Conservation (phyloP, 2,113 vertebrate species). For the Oncorhynchus kisutch region DNA sequence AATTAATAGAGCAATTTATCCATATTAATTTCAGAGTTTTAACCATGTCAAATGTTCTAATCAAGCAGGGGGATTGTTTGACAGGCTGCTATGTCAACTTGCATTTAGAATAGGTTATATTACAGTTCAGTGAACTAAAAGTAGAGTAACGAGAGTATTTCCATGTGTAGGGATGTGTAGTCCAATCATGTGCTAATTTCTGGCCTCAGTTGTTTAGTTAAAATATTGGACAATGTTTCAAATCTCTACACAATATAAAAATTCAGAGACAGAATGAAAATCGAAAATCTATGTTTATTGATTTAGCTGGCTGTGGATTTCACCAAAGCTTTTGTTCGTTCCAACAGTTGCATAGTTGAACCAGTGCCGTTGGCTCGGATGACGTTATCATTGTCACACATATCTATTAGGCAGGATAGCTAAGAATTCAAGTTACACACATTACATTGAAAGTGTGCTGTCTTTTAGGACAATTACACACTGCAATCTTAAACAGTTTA, state of each 20-base stretch:
- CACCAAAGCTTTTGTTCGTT: too few relatives aligned
- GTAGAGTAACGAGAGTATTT: neutral
- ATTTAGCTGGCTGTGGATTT: too few relatives aligned
- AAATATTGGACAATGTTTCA: neutral
- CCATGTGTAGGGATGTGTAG: neutral
- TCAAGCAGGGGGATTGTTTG: conserved; percentile 37
- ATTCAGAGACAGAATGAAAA: neutral
- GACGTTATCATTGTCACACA: too few relatives aligned
- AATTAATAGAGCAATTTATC: conserved; percentile 56
- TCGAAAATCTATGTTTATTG: neutral
- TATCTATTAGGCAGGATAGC: too few relatives aligned
- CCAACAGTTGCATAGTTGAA: too few relatives aligned
- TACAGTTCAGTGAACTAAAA: conserved; percentile 17
- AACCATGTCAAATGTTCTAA: conserved; percentile 36
- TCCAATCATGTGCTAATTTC: neutral
- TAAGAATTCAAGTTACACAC: too few relatives aligned
- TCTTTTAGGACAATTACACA: too few relatives aligned
- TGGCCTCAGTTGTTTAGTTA: neutral
- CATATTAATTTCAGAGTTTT: conserved; percentile 58
- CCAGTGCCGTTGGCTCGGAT: too few relatives aligned
- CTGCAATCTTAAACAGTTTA: too few relatives aligned
- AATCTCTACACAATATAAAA: neutral
- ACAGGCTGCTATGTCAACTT: conserved; percentile 46
- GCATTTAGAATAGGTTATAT: neutral
- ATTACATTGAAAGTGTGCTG: too few relatives aligned